Evolutionary conservation across 1,140 invertebrate genomes (phyloP), one percentile per base, ranked within the genome.

Genomic region (Drosophila nebulosa): DNA sequence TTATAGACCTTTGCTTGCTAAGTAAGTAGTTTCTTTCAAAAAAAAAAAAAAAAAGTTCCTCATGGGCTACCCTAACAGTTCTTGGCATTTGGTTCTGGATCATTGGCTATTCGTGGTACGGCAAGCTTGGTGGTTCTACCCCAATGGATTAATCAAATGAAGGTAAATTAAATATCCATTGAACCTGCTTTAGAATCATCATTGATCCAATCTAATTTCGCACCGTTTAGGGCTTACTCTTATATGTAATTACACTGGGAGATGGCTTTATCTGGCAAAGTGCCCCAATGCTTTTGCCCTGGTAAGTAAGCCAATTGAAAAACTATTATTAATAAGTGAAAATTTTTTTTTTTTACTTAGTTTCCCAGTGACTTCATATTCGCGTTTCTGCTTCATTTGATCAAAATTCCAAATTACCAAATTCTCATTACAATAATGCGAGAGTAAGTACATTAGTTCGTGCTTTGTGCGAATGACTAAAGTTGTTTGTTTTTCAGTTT

Each of bases 21-120:
- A 6, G 62, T 64, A 56, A 39, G 27, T 53, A n/a, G n/a, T 14
- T 14, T 14, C 0, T 5, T 5, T 9, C 7, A 9, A 14, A 16
- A 4, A 1, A 16, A 4, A 14, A 18, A 32, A 61, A 3, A 22
- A 3, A 1, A 24, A 24, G 24, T 4, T 16, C 36, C 46, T 21
- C 12, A 32, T 63, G 12, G 42, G 5, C 6, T 27, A 9, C 14
- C 26, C 14, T 12, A 18, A 51, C 39, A 77, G 74, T 22, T 10
- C 1, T 69, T 0, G 51, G 21, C n/a, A 16, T 74, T 5, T 77
- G 64, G 42, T 69, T 65, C 26, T 74, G 72, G 66, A 3, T 75
- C 7, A 52, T 75, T 10, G 39, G 39, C 39, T 74, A 61, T 51
- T 74, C 71, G 2, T 74, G 53, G 52, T 73, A 10, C 53, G 27